Base-by-base conservation (phyloP, 2,113 vertebrate genomes). In the Nesoenas mayeri region DNA sequence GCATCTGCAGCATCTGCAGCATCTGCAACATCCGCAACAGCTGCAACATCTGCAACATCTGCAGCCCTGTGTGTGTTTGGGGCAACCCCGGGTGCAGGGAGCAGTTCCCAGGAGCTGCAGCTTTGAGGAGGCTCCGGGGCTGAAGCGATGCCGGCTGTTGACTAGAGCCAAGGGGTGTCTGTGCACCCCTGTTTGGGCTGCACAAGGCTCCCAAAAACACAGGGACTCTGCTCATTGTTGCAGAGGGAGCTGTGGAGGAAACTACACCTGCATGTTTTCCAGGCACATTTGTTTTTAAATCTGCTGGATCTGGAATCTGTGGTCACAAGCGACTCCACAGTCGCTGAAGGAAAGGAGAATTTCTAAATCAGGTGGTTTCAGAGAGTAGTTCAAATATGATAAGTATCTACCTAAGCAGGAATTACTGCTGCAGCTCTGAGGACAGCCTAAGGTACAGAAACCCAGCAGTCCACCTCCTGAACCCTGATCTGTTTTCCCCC, bases 301-400 rank as follows among this genome's bases (percentile, higher is more conserved):
- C 64, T 0, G 2, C 34, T 60, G 34, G 42, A 25, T 58, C 58
- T 51, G n/a, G 61, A 54, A 54, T 13, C 60, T 73, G 5, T 0
- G 0, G 25, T 65, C 80, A 73, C 12, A 3, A 1, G 7, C 17
- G 42, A 47, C 54, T 44, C 42, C 54, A 28, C 16, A n/a, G 31
- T 50, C 65, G n/a, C 34, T 42, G 64, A 64, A 38, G 50, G 24
- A 79, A 81, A 82, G 53, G 65, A 26, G 15, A 53, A 64, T 24
- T 81, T 47, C 67, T 47, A 9, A 50, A 54, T 54, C 34, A 24
- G 36, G 34, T 47, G n/a, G 25, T 40, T 95, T 67, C 65, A 79
- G 53, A 81, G 65, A 71, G 20, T 14, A 75, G 56, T 31, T 87
- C 5, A 89, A 70, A 11, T 32, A 66, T 54, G 54, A 86, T 50